Conservation (phyloP, 2,888 invertebrate genomes). For the Sinelater perroti region DNA sequence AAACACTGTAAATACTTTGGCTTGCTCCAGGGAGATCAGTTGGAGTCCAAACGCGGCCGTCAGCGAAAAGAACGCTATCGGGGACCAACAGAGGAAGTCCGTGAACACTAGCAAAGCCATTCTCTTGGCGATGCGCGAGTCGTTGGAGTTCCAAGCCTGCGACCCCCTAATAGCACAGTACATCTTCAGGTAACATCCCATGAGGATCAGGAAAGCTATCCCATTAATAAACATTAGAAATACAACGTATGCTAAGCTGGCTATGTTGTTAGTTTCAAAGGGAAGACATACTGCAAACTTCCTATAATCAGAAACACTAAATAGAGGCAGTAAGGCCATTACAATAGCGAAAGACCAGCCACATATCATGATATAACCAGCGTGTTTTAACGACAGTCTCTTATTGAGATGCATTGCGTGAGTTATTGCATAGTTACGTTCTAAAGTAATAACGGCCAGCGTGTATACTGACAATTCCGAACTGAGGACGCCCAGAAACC, state of each 20-base stretch:
- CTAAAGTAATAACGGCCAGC: slow-evolving; percentile 93
- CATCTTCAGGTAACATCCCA: slow-evolving; percentile 97
- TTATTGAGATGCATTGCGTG: slow-evolving; percentile 98
- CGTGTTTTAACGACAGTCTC: slow-evolving; percentile 88
- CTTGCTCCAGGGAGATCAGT: slow-evolving; percentile 91
- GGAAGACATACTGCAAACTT: slow-evolving; percentile 97
- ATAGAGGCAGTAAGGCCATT: slow-evolving; percentile 88
- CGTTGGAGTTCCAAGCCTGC: slow-evolving; percentile 97
- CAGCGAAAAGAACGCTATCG: slow-evolving; percentile 94
- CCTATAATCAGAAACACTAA: slow-evolving; percentile 93
- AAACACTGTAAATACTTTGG: slow-evolving; percentile 96
- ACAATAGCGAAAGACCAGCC: slow-evolving; percentile 92
- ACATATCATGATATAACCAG: slow-evolving; percentile 88
- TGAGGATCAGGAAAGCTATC: slow-evolving; percentile 90
- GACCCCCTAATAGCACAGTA: slow-evolving; percentile 97
- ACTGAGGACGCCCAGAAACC: slow-evolving; percentile 92
- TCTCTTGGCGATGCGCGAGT: slow-evolving; percentile 93
- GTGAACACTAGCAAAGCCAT: slow-evolving; percentile 98
- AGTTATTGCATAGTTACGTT: slow-evolving; percentile 96
- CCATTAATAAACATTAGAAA: slow-evolving; percentile 92
- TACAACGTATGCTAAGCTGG: slow-evolving; percentile 87
- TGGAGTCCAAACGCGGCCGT: slow-evolving; percentile 93
- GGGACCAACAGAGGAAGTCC: slow-evolving; percentile 98
- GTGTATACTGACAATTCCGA: slow-evolving; percentile 96
- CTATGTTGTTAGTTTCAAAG: slow-evolving; percentile 82